Evolutionary conservation across 2,888 invertebrate species (phyloP).

Genomic region (Anarsia innoxiella): DNA sequence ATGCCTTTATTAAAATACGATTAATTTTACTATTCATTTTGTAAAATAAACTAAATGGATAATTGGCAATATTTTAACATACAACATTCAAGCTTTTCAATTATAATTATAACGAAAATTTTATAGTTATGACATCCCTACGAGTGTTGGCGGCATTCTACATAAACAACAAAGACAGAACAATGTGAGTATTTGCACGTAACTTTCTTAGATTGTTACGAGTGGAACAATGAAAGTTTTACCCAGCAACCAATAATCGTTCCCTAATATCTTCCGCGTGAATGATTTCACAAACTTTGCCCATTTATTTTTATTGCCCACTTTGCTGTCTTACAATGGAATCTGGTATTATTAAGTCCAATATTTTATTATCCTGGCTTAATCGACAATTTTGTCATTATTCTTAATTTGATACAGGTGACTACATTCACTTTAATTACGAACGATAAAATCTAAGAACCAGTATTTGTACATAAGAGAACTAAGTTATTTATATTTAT

Average conservation of each 20-base stretch:
- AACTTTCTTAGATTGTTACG: too few species aligned
- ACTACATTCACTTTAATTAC: not conserved
- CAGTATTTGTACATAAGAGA: not conserved
- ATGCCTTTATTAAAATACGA: too few species aligned
- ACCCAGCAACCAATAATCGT: slow-evolving; percentile 34
- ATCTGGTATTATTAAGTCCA: slow-evolving; percentile 1
- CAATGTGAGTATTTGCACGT: too few species aligned
- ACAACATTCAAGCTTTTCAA: too few species aligned
- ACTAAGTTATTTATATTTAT: not conserved
- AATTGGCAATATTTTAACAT: too few species aligned
- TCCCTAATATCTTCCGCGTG: slow-evolving; percentile 37
- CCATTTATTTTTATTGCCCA: slow-evolving; percentile 35
- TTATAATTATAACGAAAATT: too few species aligned
- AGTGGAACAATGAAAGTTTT: too few species aligned
- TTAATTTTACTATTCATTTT: too few species aligned
- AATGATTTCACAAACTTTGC: slow-evolving; percentile 39
- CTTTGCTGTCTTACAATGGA: slow-evolving; percentile 12
- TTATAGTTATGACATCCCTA: too few species aligned
- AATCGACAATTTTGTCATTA: not conserved
- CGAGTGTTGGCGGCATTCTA: too few species aligned
- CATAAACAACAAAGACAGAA: too few species aligned
- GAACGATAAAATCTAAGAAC: not conserved
- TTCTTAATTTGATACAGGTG: not conserved
- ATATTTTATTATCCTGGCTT: not conserved
- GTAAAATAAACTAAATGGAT: too few species aligned